These are phyloP conservation scores for Isichthys henryi DNA, from an alignment of 2,113 vertebrate species.

Conservation along the genomic window DNA sequence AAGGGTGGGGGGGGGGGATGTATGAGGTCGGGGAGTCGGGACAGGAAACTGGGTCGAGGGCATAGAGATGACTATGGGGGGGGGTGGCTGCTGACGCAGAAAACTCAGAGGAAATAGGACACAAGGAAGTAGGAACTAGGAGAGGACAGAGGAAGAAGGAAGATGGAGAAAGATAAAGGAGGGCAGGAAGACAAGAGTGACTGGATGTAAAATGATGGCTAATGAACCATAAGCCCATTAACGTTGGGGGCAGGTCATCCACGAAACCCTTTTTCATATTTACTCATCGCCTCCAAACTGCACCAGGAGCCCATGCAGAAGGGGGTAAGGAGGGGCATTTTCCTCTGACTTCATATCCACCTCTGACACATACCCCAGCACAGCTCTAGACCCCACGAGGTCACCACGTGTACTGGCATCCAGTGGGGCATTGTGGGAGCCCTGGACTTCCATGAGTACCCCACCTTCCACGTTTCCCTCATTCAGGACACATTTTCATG, in stretches of 20 bases:
- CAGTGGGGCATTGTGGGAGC: background rate
- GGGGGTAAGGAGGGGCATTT: background rate
- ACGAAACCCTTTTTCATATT: background rate
- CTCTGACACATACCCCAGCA: background rate
- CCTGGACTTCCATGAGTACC: background rate
- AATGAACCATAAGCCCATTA: background rate
- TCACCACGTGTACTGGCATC: background rate
- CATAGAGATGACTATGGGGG: background rate
- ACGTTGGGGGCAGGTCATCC: background rate
- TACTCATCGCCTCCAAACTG: background rate
- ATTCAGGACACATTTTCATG: background rate
- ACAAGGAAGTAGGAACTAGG: background rate
- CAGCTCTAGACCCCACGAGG: background rate
- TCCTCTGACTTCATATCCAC: background rate
- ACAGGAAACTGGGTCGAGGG: constrained; percentile 11
- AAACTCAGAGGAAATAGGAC: background rate
- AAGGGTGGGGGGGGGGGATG: too few relatives aligned
- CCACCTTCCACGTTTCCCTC: background rate
- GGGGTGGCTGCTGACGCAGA: background rate
- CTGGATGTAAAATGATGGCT: constrained; percentile 21
- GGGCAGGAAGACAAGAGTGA: background rate
- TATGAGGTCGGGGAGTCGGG: background rate
- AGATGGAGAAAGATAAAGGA: background rate
- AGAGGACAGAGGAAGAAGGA: background rate
- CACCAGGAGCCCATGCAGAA: background rate